These are phyloP conservation scores for Acridotheres tristis DNA, from an alignment of 2,797 vertebrate genomes.

Conservation along the genomic window DNA sequence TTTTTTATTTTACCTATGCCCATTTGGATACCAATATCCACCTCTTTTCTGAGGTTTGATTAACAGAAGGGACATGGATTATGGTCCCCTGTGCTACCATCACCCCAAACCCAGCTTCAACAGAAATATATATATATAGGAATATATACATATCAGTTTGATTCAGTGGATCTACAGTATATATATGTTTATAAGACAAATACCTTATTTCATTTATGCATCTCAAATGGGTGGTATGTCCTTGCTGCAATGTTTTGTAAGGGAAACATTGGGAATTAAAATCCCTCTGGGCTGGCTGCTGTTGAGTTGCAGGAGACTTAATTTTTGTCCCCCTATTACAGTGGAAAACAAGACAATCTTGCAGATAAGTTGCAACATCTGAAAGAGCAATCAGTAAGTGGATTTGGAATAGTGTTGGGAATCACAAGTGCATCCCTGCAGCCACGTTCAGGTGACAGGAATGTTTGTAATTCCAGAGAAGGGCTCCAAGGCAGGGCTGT, in stretches of 20 bases:
- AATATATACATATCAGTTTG: background rate
- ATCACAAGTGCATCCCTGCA: background rate
- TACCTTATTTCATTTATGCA: background rate
- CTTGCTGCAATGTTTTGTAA: background rate
- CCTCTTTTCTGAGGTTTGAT: background rate
- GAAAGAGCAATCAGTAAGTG: background rate
- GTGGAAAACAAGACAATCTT: background rate
- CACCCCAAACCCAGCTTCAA: background rate
- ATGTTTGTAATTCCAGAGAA: background rate
- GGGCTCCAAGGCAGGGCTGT: background rate
- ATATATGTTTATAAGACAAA: background rate
- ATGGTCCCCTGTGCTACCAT: background rate
- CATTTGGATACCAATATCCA: background rate
- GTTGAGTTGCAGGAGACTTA: background rate
- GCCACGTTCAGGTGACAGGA: background rate
- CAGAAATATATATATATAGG: background rate
- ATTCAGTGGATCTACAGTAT: background rate
- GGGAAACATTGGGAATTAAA: background rate
- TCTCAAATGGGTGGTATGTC: background rate
- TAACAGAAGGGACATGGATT: background rate
- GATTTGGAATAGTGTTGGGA: background rate
- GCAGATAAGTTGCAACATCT: background rate
- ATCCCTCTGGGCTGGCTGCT: background rate
- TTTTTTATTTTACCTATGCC: background rate
- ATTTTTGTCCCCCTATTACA: background rate